A percentile compares a stretch with the other conserved stretches of the same genome.
Evolutionary conservation across 2,888 invertebrate species (phyloP).

Genomic region (Ornithoptera priamus): DNA sequence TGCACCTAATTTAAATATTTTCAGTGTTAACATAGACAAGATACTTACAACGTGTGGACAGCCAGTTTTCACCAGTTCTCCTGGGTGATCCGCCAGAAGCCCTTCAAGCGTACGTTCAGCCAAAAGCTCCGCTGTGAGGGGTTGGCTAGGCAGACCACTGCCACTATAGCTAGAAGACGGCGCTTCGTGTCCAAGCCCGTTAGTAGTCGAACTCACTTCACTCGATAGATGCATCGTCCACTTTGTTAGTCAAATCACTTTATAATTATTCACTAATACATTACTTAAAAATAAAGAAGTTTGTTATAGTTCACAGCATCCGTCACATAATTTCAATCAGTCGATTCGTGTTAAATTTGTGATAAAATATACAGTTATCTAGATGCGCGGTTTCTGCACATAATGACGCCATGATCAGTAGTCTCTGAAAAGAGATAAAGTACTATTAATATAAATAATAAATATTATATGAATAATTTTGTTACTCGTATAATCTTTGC

Average conservation of each 20-base stretch:
- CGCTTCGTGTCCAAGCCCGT: constrained; percentile 72
- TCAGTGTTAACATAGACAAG: neutral
- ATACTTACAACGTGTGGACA: constrained; percentile 91
- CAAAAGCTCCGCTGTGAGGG: constrained; percentile 89
- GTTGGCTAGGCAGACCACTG: constrained; percentile 73
- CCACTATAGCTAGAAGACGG: constrained; percentile 70
- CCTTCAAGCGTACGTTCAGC: constrained; percentile 92
- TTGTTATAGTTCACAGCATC: constrained; percentile 46
- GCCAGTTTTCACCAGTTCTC: constrained; percentile 96
- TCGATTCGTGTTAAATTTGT: constrained; percentile 33
- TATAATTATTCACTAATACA: constrained; percentile 35
- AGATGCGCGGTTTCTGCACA: constrained; percentile 24
- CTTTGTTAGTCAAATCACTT: constrained; percentile 29
- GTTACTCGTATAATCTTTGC: too few relatives aligned
- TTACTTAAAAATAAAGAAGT: constrained; percentile 36
- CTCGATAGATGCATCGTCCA: constrained; percentile 87
- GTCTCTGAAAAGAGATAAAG: constrained; percentile 33
- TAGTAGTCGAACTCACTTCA: constrained; percentile 88
- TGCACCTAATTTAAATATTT: too few relatives aligned
- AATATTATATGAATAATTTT: neutral
- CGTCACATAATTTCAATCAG: constrained; percentile 62
- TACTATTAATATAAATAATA: neutral
- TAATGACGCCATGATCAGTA: constrained; percentile 19
- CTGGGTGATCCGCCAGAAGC: constrained; percentile 93
- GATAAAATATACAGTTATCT: constrained; percentile 34